Percentiles rank a stretch among this genome's conserved stretches.
phyloP scores from a whole-genome alignment of 2,888 invertebrate genomes.

The Marronus borbonicus region DNA sequence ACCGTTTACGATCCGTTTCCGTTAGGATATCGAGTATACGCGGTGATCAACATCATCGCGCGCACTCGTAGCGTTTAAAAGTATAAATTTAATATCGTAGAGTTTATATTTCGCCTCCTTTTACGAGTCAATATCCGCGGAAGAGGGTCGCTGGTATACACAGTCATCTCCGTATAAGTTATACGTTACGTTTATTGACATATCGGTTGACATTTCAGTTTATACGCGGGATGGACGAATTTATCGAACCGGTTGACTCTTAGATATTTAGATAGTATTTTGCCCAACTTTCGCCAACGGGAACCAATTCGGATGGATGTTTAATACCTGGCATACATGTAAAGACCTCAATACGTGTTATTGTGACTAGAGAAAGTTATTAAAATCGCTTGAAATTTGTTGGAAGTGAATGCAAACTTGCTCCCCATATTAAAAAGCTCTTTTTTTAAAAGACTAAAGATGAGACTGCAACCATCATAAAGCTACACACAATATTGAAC shows the following conservation, averaged over 20 bases:
- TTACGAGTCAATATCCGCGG: conserved; percentile 39
- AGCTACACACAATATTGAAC: too few relatives aligned
- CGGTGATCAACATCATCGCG: too few relatives aligned
- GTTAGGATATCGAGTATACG: too few relatives aligned
- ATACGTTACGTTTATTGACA: conserved; percentile 25
- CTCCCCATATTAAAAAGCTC: too few relatives aligned
- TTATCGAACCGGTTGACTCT: conserved; percentile 29
- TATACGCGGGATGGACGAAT: conserved; percentile 6
- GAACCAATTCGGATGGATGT: conserved; percentile 46
- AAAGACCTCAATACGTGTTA: not conserved
- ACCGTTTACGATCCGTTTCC: not conserved
- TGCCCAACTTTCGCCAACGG: not conserved
- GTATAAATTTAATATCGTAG: conserved; percentile 30
- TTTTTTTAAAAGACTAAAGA: too few relatives aligned
- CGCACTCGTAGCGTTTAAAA: not conserved
- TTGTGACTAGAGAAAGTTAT: too few relatives aligned
- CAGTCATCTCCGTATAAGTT: too few relatives aligned
- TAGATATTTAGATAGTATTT: not conserved
- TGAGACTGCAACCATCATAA: too few relatives aligned
- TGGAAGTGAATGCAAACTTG: too few relatives aligned
- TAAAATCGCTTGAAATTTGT: too few relatives aligned
- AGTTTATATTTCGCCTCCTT: conserved; percentile 10
- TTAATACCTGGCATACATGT: not conserved
- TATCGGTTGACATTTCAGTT: conserved; percentile 48
- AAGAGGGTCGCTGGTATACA: conserved; percentile 4